Base-by-base conservation (phyloP, 2,113 vertebrate genomes). In the Myiagra hebetior region DNA sequence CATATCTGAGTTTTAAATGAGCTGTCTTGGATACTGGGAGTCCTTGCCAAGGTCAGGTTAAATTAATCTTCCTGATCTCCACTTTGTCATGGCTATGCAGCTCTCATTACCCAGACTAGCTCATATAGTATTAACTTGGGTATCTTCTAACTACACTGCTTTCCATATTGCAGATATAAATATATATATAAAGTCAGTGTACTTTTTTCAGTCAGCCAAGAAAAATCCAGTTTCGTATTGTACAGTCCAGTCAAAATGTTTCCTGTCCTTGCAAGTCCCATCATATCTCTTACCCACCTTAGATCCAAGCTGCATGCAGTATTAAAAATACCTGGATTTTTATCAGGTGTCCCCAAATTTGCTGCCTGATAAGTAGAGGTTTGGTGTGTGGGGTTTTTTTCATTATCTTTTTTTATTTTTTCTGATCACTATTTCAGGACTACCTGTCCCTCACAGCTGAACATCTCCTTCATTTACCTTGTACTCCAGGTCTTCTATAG, bases 1-100 rank as follows among this genome's bases (percentile, higher is more conserved):
- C 62, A 85, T 56, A 87, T 6, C 19, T 64, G 62, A n/a, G 41
- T 85, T 95, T 93, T 91, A 89, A 93, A 93, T 79, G 65, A 91
- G 35, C 35, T 89, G n/a, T 39, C 81, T 72, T 72, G 74, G 62
- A 64, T 60, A 23, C 27, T 56, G 67, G 30, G 52, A 95, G 65
- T 64, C 74, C 44, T 94, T 94, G 81, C 65, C 67, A 91, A 91
- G 85, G 79, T 56, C 31, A 55, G 57, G 74, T 74, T 89, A 79
- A 87, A 94, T 82, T 75, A 89, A 89, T 78, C 70, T 91, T 87
- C 69, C 78, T 31, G 44, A 78, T 95, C 30, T 77, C 55, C 42
- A 8, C 60, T 95, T 85, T 82, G 81, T 60, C 52, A 68, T 49
- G 74, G 49, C 15, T 60, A 0, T 75, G 57, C 52, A 82, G 44